Evolutionary conservation across 2,888 invertebrate genomes (phyloP).

Genomic region (Andrena marginata): DNA sequence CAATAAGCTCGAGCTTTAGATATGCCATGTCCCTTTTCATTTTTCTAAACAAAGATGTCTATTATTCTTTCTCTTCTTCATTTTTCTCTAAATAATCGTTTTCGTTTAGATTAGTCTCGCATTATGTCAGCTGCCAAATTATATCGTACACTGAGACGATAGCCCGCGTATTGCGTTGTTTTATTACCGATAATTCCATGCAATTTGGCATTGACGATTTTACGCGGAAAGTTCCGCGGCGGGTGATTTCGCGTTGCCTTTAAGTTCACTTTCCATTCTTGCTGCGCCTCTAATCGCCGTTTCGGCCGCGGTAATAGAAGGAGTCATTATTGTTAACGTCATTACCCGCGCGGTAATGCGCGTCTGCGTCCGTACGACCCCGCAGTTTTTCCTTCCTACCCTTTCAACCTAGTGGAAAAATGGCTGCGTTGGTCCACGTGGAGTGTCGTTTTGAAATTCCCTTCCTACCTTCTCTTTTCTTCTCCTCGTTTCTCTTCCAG

Average conservation of each 20-base stretch:
- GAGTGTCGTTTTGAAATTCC: neutral
- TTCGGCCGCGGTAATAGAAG: constrained; percentile 29
- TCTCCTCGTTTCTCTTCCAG: neutral
- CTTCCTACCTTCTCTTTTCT: neutral
- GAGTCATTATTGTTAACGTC: constrained; percentile 54
- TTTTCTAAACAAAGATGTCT: neutral
- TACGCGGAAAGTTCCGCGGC: constrained; percentile 30
- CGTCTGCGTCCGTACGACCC: constrained; percentile 12
- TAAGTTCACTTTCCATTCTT: constrained; percentile 59
- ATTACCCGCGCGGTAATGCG: constrained; percentile 46
- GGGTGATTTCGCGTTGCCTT: constrained; percentile 24
- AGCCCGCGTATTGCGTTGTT: constrained; percentile 19
- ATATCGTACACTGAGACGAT: constrained; percentile 27
- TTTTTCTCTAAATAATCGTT: neutral
- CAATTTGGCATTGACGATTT: constrained; percentile 56
- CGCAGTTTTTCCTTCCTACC: constrained; percentile 22
- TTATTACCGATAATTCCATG: constrained; percentile 55
- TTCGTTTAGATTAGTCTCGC: neutral
- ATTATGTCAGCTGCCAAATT: constrained; percentile 54
- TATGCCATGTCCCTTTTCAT: neutral
- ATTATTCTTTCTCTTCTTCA: neutral
- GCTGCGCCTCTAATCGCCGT: constrained; percentile 21
- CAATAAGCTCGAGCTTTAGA: too few species aligned
- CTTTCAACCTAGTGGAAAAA: neutral
- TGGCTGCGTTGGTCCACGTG: neutral